Evolutionary conservation across 2,888 invertebrate species (phyloP).

Genomic region (Idaea straminata): DNA sequence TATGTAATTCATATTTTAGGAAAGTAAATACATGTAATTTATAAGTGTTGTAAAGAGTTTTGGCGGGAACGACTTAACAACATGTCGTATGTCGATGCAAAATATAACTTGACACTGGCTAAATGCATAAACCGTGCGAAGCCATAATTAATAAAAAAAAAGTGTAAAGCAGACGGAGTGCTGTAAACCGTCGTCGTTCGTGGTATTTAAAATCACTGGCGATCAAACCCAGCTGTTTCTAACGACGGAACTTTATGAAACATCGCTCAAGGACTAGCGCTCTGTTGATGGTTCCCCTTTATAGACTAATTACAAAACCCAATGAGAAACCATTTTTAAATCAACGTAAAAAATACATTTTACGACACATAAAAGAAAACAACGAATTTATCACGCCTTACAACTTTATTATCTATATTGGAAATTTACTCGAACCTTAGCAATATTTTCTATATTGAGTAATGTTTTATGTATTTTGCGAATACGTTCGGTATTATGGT

Average conservation of each 20-base stretch:
- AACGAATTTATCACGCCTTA: neutral
- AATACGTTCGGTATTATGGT: constrained; percentile 5
- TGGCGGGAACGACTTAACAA: no score
- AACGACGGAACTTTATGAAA: constrained; percentile 40
- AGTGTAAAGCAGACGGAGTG: neutral
- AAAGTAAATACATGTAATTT: no score
- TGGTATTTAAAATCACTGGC: neutral
- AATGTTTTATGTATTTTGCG: constrained; percentile 16
- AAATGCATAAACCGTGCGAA: no score
- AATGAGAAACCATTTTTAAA: neutral
- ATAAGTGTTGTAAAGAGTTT: no score
- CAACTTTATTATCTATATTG: neutral
- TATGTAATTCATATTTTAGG: no score
- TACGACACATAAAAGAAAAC: neutral
- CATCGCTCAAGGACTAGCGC: constrained; percentile 22
- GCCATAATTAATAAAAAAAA: no score
- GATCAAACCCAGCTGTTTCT: constrained; percentile 33
- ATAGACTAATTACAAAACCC: constrained; percentile 3
- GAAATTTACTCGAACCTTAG: constrained; percentile 8
- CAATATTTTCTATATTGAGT: constrained; percentile 15
- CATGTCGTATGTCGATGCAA: no score
- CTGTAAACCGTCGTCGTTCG: neutral
- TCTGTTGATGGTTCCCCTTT: constrained; percentile 15
- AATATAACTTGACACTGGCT: no score
- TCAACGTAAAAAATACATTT: neutral